Conservation (phyloP, 2,888 invertebrate species). For the Falcaria lacertinaria region DNA sequence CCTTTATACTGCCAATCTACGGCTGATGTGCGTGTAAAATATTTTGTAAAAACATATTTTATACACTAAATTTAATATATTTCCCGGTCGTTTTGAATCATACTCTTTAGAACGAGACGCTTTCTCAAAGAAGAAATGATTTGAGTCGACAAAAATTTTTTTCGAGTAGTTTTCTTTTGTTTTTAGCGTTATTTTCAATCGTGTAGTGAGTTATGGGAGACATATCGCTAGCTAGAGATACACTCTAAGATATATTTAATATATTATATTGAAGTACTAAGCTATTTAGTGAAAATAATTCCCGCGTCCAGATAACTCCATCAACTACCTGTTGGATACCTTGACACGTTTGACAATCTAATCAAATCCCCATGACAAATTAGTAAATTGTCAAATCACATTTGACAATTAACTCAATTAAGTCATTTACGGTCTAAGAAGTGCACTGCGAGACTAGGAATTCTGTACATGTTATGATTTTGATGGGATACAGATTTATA, state of each 20-base stretch:
- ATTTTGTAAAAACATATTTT: conserved; percentile 76
- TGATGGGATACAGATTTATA: too few relatives aligned
- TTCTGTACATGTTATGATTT: too few relatives aligned
- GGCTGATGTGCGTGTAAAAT: conserved; percentile 46
- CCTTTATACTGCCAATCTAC: conserved; percentile 45
- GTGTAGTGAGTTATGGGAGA: conserved; percentile 1
- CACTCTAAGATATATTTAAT: conserved; percentile 16
- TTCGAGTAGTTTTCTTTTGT: conserved; percentile 37
- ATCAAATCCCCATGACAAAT: too few relatives aligned
- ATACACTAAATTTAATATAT: conserved; percentile 67
- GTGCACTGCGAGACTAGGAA: too few relatives aligned
- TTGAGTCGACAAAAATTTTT: conserved; percentile 6
- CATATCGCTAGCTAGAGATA: conserved; percentile 2
- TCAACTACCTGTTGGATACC: neutral
- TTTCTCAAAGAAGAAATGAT: conserved; percentile 28
- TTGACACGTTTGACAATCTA: too few relatives aligned
- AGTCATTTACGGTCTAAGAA: too few relatives aligned
- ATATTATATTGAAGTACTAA: conserved; percentile 1
- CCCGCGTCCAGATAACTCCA: conserved; percentile 1
- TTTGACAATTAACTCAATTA: too few relatives aligned
- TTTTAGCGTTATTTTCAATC: conserved; percentile 22
- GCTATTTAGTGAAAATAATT: conserved; percentile 2
- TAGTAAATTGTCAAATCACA: too few relatives aligned
- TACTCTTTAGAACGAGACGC: conserved; percentile 3
- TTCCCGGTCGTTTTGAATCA: conserved; percentile 13